Evolutionary conservation across 2,113 vertebrate genomes (phyloP).

Genomic region (Pipra filicauda): DNA sequence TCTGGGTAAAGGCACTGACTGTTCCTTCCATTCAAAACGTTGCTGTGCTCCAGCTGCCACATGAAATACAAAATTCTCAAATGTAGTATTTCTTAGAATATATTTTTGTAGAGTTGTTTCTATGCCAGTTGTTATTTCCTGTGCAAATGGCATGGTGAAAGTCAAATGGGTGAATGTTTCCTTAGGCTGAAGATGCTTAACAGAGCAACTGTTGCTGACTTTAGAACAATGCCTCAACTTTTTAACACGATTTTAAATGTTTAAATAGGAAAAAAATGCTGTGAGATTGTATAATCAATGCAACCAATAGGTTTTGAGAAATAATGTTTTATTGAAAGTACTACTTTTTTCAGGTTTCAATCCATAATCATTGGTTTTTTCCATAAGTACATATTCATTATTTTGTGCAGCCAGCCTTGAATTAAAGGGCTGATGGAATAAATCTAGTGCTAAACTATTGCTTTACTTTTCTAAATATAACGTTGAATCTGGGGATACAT

Average conservation of each 20-base stretch:
- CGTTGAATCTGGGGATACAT: neutral
- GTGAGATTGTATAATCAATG: neutral
- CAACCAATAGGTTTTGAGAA: neutral
- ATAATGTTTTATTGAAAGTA: neutral
- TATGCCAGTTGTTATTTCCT: neutral
- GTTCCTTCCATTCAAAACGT: neutral
- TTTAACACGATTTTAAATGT: neutral
- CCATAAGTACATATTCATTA: neutral
- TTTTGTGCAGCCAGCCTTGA: slow-evolving; percentile 3
- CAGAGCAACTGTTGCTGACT: neutral
- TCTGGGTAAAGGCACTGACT: neutral
- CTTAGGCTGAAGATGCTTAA: neutral
- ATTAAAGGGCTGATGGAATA: neutral
- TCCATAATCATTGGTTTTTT: neutral
- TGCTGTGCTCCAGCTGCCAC: neutral
- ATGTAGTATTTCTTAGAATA: neutral
- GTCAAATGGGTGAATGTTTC: neutral
- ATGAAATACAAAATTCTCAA: neutral
- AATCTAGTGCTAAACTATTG: neutral
- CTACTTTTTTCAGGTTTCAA: neutral
- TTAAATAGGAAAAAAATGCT: neutral
- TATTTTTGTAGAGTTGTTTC: neutral
- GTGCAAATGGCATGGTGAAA: neutral
- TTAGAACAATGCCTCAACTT: neutral
- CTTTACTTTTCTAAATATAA: neutral